Conservation (phyloP, 2,888 invertebrate genomes). For the Plebejus anna region DNA sequence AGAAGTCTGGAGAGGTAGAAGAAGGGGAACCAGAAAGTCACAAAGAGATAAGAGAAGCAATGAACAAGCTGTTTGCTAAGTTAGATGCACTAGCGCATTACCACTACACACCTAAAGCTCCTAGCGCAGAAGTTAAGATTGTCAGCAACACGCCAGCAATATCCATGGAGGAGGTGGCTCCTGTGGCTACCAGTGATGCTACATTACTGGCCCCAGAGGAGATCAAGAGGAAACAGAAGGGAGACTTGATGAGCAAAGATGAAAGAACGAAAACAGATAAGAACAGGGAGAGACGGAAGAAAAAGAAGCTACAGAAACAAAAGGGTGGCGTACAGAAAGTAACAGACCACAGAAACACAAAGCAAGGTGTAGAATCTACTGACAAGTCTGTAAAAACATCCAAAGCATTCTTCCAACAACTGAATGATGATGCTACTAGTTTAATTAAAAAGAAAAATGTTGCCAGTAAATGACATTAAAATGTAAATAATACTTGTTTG, state of each 20-base stretch:
- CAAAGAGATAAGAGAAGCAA: slow-evolving; percentile 85
- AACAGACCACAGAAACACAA: slow-evolving; percentile 72
- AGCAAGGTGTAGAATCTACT: slow-evolving; percentile 81
- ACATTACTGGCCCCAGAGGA: slow-evolving; percentile 95
- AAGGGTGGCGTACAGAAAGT: slow-evolving; percentile 66
- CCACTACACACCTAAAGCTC: slow-evolving; percentile 94
- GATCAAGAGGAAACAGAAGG: slow-evolving; percentile 82
- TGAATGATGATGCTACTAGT: slow-evolving; percentile 85
- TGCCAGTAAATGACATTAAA: slow-evolving; percentile 58
- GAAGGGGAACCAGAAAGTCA: slow-evolving; percentile 87
- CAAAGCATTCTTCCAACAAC: slow-evolving; percentile 90
- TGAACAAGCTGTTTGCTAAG: slow-evolving; percentile 89
- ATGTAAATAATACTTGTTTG: slow-evolving; percentile 15
- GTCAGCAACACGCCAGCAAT: slow-evolving; percentile 95
- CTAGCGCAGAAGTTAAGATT: slow-evolving; percentile 92
- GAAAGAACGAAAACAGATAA: slow-evolving; percentile 93
- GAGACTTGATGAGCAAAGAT: slow-evolving; percentile 83
- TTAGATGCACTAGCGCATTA: slow-evolving; percentile 96
- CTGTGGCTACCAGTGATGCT: slow-evolving; percentile 91
- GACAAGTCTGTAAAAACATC: slow-evolving; percentile 82
- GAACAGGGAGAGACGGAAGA: slow-evolving; percentile 91
- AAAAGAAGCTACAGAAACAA: slow-evolving; percentile 87
- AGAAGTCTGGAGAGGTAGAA: slow-evolving; percentile 76
- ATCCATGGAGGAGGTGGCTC: slow-evolving; percentile 97
- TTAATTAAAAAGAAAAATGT: slow-evolving; percentile 57